Percentiles rank a stretch among this genome's conserved stretches.
Conservation (phyloP, 2,113 vertebrate genomes). For the Delphinapterus leucas region DNA sequence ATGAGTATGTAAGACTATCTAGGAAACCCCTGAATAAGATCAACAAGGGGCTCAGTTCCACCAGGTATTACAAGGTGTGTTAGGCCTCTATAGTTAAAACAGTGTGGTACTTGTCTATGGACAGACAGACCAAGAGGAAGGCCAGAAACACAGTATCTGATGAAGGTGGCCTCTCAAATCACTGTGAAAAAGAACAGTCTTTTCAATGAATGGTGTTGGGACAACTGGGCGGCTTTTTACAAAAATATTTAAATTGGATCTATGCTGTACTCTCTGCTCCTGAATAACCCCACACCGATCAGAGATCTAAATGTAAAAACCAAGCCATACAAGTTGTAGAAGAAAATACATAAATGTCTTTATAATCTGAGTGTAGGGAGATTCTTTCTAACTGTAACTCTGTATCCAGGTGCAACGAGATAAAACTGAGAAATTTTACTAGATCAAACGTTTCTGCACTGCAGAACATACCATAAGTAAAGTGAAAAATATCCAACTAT, state of each 20-base stretch:
- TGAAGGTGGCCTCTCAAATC: neutral
- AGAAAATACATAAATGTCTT: neutral
- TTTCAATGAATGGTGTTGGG: neutral
- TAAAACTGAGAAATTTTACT: neutral
- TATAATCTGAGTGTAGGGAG: neutral
- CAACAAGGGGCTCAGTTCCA: neutral
- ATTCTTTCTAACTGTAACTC: neutral
- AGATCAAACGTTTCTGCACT: neutral
- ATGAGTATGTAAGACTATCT: neutral
- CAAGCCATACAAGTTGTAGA: neutral
- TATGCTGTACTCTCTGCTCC: neutral
- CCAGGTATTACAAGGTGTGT: neutral
- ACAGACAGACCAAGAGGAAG: neutral
- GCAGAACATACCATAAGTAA: neutral
- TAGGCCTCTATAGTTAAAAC: neutral
- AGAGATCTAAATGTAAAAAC: neutral
- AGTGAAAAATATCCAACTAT: neutral
- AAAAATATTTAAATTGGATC: neutral
- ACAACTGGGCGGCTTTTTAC: neutral
- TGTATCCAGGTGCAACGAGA: neutral
- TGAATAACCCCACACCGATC: neutral
- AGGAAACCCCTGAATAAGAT: neutral
- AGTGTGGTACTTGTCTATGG: neutral
- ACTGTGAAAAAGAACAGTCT: neutral
- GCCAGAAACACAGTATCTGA: neutral